Evolutionary conservation across 2,888 invertebrate species (phyloP), one percentile per base, ranked within the genome.

Genomic region (Sarcophaga carnaria): DNA sequence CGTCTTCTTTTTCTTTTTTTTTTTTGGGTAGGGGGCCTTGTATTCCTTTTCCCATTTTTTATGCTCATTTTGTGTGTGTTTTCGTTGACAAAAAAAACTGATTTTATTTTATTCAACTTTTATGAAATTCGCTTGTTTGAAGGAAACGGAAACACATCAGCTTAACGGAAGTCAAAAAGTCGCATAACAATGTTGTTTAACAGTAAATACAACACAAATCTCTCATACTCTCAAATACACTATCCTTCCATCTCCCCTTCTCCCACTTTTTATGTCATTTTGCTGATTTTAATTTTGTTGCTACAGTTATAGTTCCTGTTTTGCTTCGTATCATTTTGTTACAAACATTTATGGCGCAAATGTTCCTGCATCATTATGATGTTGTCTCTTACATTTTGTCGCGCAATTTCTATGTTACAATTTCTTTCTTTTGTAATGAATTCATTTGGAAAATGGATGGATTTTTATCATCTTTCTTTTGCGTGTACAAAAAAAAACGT

Each of bases 81-180:
- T 86, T 80, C 20, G 49, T 83, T 63, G 76, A 77, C 75, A 72
- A 64, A 64, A 74, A 80, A 74, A 22, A 80, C 45, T 77, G 80
- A 37, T 83, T 47, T 45, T 66, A 20, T 72, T 67, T 66, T 37
- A 69, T 81, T 86, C 88, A 89, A 90, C 72, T 83, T 25, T 25
- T 83, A 20, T 62, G 62, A 20, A 62, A 20, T 62, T 62, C 22
- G 62, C 22, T 62, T 90, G 90, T 89, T 89, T 90, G 88, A 90
- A 91, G 92, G 92, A 92, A 92, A 90, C 92, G 92, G 92, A 92
- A 92, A 91, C 90, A 92, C 91, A 92, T 92, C 92, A 92, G 92
- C 91, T 91, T 90, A 91, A 90, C 92, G 92, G 92, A 92, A 91
- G 92, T 91, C 90, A 90, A 91, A 92, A 91, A 91, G 91, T 91